Conservation (phyloP, 1,140 invertebrate genomes). For the Trichoplusia ni region DNA sequence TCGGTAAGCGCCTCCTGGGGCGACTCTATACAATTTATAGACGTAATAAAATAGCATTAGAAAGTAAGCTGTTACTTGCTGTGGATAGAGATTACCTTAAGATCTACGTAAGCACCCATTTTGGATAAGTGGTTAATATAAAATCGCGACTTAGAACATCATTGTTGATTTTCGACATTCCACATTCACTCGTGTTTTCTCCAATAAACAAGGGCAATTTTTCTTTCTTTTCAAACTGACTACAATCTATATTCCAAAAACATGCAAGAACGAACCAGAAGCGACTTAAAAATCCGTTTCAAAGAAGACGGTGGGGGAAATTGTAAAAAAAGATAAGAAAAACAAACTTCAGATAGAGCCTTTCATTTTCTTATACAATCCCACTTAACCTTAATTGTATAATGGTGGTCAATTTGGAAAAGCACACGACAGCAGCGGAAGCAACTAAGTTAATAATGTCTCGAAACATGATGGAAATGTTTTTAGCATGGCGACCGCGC, state of each 20-base stretch:
- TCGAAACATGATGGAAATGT: constrained; percentile 48
- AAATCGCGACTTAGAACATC: no score
- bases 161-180: no score
- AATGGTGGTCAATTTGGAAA: constrained; percentile 35
- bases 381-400: constrained; percentile 29
- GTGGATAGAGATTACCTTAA: constrained; percentile 26
- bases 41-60: constrained; percentile 73
- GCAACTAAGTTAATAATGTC: constrained; percentile 40
- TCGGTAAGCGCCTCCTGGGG: constrained; percentile 67
- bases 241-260: no score
- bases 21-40: constrained; percentile 73
- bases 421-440: constrained; percentile 38
- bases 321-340: not conserved
- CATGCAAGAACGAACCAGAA: no score
- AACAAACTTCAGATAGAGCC: not conserved
- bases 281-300: no score
- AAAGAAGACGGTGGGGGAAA: not conserved
- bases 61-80: constrained; percentile 45
- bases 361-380: constrained; percentile 21
- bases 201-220: no score
- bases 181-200: no score
- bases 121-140: constrained; percentile 26
- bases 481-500: constrained; percentile 46
- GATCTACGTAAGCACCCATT: constrained; percentile 26
- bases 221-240: no score